phyloP scores from a whole-genome alignment of 2,888 invertebrate species.

The Ectemnius lituratus region DNA sequence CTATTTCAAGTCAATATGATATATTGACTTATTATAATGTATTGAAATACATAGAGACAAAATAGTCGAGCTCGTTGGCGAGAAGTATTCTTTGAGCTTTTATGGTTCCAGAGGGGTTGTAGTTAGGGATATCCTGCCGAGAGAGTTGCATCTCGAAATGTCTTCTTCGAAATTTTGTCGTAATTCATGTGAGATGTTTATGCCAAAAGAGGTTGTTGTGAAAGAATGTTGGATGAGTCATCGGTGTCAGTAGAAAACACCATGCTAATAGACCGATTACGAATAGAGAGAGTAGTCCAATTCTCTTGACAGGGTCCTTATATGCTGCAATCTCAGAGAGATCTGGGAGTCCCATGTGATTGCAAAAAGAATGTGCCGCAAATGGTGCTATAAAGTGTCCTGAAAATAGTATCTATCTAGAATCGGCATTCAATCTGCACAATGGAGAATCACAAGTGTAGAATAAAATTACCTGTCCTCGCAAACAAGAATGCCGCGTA shows the following conservation, averaged over 20 bases:
- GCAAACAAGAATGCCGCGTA: constrained; percentile 96
- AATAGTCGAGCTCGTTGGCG: background rate
- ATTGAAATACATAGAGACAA: too few relatives aligned
- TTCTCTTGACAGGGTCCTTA: constrained; percentile 80
- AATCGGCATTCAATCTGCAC: constrained; percentile 20
- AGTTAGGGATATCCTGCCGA: too few relatives aligned
- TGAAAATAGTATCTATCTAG: constrained; percentile 70
- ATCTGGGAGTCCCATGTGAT: constrained; percentile 97
- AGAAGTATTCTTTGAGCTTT: background rate
- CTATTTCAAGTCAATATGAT: too few relatives aligned
- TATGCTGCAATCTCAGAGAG: constrained; percentile 85
- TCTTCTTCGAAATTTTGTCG: background rate
- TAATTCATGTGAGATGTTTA: constrained; percentile 57
- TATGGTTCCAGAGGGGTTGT: too few relatives aligned
- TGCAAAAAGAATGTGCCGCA: constrained; percentile 95
- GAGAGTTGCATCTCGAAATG: too few relatives aligned
- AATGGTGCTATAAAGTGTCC: constrained; percentile 94
- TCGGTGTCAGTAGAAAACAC: constrained; percentile 86
- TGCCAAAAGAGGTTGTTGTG: constrained; percentile 82
- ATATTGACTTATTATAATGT: too few relatives aligned
- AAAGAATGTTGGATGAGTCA: constrained; percentile 86
- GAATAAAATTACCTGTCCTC: constrained; percentile 83
- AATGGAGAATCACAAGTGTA: background rate
- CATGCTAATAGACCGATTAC: constrained; percentile 88
- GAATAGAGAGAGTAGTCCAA: constrained; percentile 84